Conservation (phyloP, 2,797 vertebrate genomes). For the Myiotriccus ornatus region DNA sequence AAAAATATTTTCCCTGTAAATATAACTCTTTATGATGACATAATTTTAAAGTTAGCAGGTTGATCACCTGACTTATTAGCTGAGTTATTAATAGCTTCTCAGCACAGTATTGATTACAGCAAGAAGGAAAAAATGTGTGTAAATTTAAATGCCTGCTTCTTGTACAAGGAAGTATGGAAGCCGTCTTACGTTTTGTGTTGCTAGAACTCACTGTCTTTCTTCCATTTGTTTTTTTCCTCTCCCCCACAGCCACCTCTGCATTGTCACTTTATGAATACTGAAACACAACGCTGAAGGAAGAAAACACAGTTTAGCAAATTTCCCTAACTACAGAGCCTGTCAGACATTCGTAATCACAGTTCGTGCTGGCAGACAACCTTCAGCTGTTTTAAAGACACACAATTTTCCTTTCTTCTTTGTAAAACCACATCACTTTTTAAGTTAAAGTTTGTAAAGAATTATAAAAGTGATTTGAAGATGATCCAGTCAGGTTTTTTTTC, state of each 20-base stretch:
- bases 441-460: slow-evolving; percentile 1
- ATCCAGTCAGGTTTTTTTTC: neutral
- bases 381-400: neutral
- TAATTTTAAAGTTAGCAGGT: neutral
- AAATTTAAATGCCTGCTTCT: neutral
- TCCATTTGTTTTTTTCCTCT: neutral
- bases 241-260: neutral
- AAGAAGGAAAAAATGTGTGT: neutral
- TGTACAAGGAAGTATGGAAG: neutral
- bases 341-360: slow-evolving; percentile 6
- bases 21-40: neutral
- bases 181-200: neutral
- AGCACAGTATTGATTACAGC: neutral
- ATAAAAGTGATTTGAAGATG: neutral
- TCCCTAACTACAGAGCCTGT: neutral
- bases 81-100: neutral
- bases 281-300: neutral
- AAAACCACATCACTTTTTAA: neutral
- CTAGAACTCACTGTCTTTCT: neutral
- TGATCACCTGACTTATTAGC: neutral
- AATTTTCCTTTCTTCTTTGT: neutral
- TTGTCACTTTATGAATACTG: neutral
- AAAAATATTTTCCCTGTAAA: neutral
- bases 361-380: neutral
- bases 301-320: neutral